Conservation (phyloP, 2,888 invertebrate species). For the Odontocerum albicorne region DNA sequence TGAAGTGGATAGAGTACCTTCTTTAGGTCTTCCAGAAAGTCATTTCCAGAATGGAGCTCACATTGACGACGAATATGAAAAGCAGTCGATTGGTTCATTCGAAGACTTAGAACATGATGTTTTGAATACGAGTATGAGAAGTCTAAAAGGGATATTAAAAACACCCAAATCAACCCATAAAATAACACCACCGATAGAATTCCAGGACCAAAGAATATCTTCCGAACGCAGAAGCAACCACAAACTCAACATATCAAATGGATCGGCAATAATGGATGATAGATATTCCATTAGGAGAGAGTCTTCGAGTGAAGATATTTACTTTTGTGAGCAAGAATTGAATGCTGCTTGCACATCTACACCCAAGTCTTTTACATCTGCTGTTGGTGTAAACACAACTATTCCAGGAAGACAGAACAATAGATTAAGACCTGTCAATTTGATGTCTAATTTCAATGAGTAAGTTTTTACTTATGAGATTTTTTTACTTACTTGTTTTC, state of each 20-base stretch:
- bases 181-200: slow-evolving; percentile 51
- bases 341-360: slow-evolving; percentile 55
- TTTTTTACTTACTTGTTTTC: not conserved
- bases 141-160: slow-evolving; percentile 33
- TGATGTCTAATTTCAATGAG: slow-evolving; percentile 53
- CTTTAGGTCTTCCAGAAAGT: slow-evolving; percentile 50
- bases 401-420: slow-evolving; percentile 39
- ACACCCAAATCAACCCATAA: slow-evolving; percentile 24
- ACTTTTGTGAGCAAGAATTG: slow-evolving; percentile 51
- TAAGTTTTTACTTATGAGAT: slow-evolving; percentile 41
- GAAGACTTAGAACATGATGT: slow-evolving; percentile 15
- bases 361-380: slow-evolving; percentile 54
- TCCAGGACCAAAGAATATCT: slow-evolving; percentile 49
- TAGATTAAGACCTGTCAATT: slow-evolving; percentile 46
- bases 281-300: slow-evolving; percentile 4
- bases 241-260: too few species aligned
- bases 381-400: slow-evolving; percentile 46
- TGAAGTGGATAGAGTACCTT: slow-evolving; percentile 51
- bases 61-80: slow-evolving; percentile 51
- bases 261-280: not conserved
- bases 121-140: slow-evolving; percentile 13
- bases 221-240: not conserved
- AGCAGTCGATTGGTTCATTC: slow-evolving; percentile 50
- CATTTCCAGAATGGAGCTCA: slow-evolving; percentile 52
- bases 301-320: slow-evolving; percentile 40